These are phyloP conservation scores for Datnioides undecimradiatus DNA, from an alignment of 2,113 vertebrate genomes.

Conservation along the genomic window DNA sequence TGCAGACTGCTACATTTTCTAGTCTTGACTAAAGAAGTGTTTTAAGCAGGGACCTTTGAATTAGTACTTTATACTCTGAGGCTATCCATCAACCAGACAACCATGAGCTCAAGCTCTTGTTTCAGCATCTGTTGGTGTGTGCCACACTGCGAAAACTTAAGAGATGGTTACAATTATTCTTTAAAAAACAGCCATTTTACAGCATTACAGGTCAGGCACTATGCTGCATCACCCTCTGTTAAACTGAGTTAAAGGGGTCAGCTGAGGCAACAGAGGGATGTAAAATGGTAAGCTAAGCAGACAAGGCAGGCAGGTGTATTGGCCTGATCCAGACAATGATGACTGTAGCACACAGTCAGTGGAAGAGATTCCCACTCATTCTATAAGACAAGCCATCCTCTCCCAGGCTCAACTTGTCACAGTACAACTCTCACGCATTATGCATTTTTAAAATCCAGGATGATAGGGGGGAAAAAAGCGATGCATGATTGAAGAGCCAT, in stretches of 20 bases:
- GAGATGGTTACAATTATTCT: conserved; percentile 28
- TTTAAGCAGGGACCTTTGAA: conserved; percentile 7
- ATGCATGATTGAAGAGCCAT: conserved; percentile 47
- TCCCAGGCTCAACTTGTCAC: conserved; percentile 34
- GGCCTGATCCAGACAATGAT: conserved; percentile 48
- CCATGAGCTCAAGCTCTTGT: background rate
- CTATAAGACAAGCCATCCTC: conserved; percentile 44
- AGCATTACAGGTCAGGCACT: conserved; percentile 2
- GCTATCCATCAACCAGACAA: conserved; percentile 22
- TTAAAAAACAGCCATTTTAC: background rate
- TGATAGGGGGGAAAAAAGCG: conserved; percentile 33
- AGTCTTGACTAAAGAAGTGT: background rate
- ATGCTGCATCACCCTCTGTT: background rate
- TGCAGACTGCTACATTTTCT: background rate
- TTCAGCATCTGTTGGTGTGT: background rate
- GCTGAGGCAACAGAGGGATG: conserved; percentile 27
- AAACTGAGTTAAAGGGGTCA: conserved; percentile 36
- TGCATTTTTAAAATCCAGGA: conserved; percentile 3
- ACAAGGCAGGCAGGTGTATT: conserved; percentile 58
- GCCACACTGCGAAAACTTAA: too few species aligned
- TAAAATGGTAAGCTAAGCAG: conserved; percentile 39
- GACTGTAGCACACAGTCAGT: conserved; percentile 42
- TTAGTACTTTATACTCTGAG: too few species aligned
- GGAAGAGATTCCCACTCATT: conserved; percentile 41
- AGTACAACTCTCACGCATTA: background rate